Percentiles rank a stretch among this genome's conserved stretches.
Evolutionary conservation across 2,113 vertebrate species (phyloP).

Genomic region (Corythornis vintsioides): DNA sequence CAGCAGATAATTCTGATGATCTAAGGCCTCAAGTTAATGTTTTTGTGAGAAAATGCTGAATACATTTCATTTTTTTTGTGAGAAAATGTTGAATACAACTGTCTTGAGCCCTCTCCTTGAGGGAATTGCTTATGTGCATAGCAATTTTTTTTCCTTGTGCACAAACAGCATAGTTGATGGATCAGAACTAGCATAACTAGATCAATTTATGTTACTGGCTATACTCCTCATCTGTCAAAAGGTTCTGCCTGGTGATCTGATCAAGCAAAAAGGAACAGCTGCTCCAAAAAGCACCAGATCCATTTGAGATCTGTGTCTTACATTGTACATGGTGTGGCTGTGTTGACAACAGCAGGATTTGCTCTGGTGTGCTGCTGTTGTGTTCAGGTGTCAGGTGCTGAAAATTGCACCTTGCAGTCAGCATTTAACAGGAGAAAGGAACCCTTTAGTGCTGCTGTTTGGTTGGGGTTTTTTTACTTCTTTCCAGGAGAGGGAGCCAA

Average conservation of each 20-base stretch:
- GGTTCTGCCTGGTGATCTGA: not conserved
- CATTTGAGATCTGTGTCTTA: not conserved
- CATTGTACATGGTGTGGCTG: not conserved
- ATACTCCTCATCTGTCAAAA: not conserved
- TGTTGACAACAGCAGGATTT: not conserved
- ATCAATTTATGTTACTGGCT: not conserved
- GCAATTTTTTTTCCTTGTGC: not conserved
- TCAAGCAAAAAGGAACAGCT: not conserved
- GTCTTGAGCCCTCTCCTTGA: not conserved
- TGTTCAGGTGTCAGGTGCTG: not conserved
- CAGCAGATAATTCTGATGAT: not conserved
- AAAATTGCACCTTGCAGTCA: not conserved
- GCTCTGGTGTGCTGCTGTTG: not conserved
- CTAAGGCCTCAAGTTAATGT: not conserved
- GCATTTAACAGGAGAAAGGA: not conserved
- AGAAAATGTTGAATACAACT: not conserved
- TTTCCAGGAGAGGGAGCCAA: conserved; percentile 57
- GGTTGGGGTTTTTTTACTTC: not conserved
- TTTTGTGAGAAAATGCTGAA: not conserved
- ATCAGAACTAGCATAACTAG: not conserved
- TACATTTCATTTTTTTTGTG: not conserved
- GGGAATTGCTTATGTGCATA: not conserved
- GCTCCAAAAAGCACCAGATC: not conserved
- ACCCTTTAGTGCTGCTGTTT: not conserved
- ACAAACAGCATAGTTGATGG: not conserved